Evolutionary conservation across 2,888 invertebrate genomes (phyloP), one percentile per base, ranked within the genome.

Genomic region (Vannuccia rotundouncinata): DNA sequence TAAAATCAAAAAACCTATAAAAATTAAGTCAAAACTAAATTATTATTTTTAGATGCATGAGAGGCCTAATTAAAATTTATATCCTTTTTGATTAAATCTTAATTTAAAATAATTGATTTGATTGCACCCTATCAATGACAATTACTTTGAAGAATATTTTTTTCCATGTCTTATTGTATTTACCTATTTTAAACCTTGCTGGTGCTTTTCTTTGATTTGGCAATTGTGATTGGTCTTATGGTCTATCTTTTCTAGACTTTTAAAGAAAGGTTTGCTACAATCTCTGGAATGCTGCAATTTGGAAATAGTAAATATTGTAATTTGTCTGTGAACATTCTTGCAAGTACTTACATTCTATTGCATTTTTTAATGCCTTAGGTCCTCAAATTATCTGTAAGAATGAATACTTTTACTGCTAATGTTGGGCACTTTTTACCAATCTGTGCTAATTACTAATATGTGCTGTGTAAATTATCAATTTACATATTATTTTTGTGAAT

Each of bases 71-170:
- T 22, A 66, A 22, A 27, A 22, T 66, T 66, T 22, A 66, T 66
- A 66, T 66, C 66, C 66, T 66, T 66, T 17, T 66, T 66, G 66
- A 66, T 66, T 66, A 27, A 66, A 66, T 66, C 66, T 66, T 66
- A 27, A 66, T 66, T 66, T 2, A n/a, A n/a, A n/a, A n/a, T n/a
- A 66, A 66, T 66, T 66, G 66, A 66, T 66, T 66, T 66, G 66
- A 66, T 66, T 66, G 66, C 66, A 66, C 66, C 13, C 13, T 66
- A n/a, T n/a, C n/a, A n/a, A n/a, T n/a, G n/a, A n/a, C 66, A 66
- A 66, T 66, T 27, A 66, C 66, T 45, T 45, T 27, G 66, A 66
- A 66, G 66, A 66, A 66, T 66, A 22, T 66, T 66, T 66, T 17
- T 17, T 66, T 17, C 22, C 22, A 66, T 22, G 13, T 17, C 66